A percentile compares a stretch with the other conserved stretches of the same genome.
Evolutionary conservation across 2,888 invertebrate genomes (phyloP).

Genomic region (Phyllotreta striolata): DNA sequence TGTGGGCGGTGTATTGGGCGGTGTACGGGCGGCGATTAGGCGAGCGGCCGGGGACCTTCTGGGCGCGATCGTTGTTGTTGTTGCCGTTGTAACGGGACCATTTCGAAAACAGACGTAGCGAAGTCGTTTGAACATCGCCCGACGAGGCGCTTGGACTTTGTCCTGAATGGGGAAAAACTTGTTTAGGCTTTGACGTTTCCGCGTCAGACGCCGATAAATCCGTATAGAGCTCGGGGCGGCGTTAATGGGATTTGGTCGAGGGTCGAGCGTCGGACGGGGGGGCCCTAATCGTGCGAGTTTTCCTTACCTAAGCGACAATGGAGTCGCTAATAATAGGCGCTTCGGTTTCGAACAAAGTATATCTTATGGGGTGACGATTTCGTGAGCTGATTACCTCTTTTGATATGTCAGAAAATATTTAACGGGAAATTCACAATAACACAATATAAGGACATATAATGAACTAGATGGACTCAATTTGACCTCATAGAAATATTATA

Average conservation of each 20-base stretch:
- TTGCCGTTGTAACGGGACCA: constrained; percentile 56
- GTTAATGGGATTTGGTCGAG: neutral
- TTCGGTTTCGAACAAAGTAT: no score
- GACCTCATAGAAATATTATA: no score
- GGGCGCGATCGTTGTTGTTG: constrained; percentile 47
- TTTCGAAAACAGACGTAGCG: constrained; percentile 55
- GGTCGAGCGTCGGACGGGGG: no score
- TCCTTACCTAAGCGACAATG: no score
- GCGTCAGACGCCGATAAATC: neutral
- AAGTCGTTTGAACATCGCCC: constrained; percentile 57
- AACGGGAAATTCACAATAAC: no score
- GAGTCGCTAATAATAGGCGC: no score
- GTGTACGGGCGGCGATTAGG: constrained; percentile 51
- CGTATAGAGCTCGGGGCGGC: neutral
- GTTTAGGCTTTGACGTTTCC: neutral
- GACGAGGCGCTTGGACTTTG: constrained; percentile 60
- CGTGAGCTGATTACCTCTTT: no score
- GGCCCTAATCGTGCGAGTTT: no score
- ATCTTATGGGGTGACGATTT: no score
- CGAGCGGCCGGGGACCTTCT: constrained; percentile 42
- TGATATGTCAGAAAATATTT: no score
- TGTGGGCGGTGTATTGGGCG: constrained; percentile 49
- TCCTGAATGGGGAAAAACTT: constrained; percentile 47
- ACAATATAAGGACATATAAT: no score
- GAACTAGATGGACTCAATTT: no score